phyloP scores from a whole-genome alignment of 1,140 invertebrate species.

The Drosophila miranda region DNA sequence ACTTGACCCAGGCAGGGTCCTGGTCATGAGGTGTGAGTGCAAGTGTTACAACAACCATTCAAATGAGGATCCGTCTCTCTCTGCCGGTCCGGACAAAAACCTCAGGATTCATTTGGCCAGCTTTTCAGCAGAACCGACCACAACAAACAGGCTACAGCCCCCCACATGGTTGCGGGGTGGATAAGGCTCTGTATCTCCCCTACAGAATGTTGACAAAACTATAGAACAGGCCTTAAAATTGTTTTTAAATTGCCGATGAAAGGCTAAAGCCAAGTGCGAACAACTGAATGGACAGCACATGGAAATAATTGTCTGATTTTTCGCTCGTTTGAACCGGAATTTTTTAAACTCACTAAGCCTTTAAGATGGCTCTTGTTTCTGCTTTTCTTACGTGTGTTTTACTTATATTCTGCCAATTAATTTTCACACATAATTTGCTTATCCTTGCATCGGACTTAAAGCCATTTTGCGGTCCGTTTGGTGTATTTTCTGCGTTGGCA shows the following conservation, averaged over 20 bases:
- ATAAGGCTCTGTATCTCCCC: constrained; percentile 1
- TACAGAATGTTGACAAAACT: constrained; percentile 43
- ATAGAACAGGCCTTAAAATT: constrained; percentile 50
- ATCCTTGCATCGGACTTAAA: constrained; percentile 47
- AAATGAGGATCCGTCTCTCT: constrained; percentile 16
- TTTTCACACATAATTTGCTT: constrained; percentile 59
- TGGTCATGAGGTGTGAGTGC: constrained; percentile 30
- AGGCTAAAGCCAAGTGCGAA: constrained; percentile 40
- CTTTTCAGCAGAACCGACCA: constrained; percentile 63
- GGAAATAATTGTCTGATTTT: constrained; percentile 15
- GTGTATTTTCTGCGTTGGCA: constrained; percentile 9
- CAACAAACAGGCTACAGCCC: constrained; percentile 58
- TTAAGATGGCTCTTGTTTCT: background rate
- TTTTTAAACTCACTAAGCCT: background rate
- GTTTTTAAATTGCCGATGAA: constrained; percentile 61
- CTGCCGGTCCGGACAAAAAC: constrained; percentile 22
- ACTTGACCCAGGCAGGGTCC: constrained; percentile 7
- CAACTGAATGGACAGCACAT: constrained; percentile 6
- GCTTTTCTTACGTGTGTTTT: background rate
- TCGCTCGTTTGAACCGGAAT: background rate
- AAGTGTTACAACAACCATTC: constrained; percentile 25
- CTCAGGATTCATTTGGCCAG: constrained; percentile 54
- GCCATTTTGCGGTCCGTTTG: constrained; percentile 39
- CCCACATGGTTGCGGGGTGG: constrained; percentile 16
- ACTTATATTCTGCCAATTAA: constrained; percentile 30